Base-by-base conservation (phyloP, 35 echinoderm and acorn worm genomes). In the Antedon bifida region DNA sequence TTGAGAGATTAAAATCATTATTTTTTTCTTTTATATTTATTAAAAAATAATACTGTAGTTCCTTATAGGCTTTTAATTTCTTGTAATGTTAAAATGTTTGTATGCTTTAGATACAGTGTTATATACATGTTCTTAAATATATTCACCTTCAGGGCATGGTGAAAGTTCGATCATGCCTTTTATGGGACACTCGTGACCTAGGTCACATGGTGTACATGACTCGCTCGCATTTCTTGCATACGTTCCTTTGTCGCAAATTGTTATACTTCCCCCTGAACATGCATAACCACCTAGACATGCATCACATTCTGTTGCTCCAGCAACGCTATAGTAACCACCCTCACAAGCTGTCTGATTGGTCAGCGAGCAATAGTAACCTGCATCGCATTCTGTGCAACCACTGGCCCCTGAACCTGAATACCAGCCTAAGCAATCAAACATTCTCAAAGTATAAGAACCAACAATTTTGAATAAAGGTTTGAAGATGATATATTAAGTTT, bases 311-410 rank as follows among this genome's bases (percentile, higher is more conserved):
- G 87, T 89, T 33, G 81, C 73, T 23, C 87, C 87, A 34, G 32
- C 75, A n/a, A 73, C n/a, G 39, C 87, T 89, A 74, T 89, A 79
- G 42, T 89, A 79, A 78, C 87, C 87, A 64, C 29, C 30, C 9
- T 51, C 33, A 84, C 87, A 89, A 4, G 81, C 42, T 10, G 29
- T 79, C 32, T 89, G 31, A 26, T 32, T 36, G 29, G 87, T 89
- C 1, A 83, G 81, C 14, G 88, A 88, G 51, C 92, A 95, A 79
- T 82, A 95, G 34, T 77, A 88, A 17, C 85, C 85, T 17, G 75
- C 88, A 31, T 76, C 35, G 36, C 92, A 95, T 79, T 86, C 36
- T 28, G 82, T 85, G 31, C 92, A 95, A 0, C 17, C 34, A 21
- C 75, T 78, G n/a, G 82, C 56, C 0, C 86, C 87, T 0, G 86